phyloP scores from a whole-genome alignment of 2,113 vertebrate genomes.

The Nyctereutes procyonoides region DNA sequence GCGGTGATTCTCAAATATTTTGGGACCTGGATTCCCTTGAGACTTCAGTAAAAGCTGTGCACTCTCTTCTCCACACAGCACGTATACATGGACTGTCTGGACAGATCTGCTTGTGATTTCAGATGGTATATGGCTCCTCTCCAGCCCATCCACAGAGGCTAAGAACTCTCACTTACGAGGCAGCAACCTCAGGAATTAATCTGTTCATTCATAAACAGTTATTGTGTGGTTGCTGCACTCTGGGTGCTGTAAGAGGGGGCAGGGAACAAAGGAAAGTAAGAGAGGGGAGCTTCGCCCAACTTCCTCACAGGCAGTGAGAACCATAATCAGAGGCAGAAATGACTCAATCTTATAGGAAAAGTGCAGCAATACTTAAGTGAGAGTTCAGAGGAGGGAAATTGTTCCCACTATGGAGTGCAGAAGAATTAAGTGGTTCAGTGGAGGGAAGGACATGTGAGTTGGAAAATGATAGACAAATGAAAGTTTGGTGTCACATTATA shows the following conservation, averaged over 20 bases:
- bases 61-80: not conserved
- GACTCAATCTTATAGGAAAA: not conserved
- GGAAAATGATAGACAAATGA: constrained; percentile 24
- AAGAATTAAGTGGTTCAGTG: not conserved
- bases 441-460: not conserved
- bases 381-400: not conserved
- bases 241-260: not conserved
- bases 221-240: accelerated
- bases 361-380: not conserved
- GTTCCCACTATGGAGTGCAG: accelerated
- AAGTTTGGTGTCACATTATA: not conserved
- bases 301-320: not conserved
- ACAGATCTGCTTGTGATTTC: not conserved
- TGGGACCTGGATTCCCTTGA: not conserved
- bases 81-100: accelerated
- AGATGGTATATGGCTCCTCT: not conserved
- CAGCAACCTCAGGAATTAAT: not conserved
- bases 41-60: not conserved
- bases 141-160: not conserved
- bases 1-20: not conserved
- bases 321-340: not conserved
- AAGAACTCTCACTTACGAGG: not conserved
- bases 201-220: not conserved
- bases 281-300: not conserved
- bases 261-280: not conserved